Evolutionary conservation across 1,140 invertebrate genomes (phyloP).

Genomic region (Tribolium castaneum): DNA sequence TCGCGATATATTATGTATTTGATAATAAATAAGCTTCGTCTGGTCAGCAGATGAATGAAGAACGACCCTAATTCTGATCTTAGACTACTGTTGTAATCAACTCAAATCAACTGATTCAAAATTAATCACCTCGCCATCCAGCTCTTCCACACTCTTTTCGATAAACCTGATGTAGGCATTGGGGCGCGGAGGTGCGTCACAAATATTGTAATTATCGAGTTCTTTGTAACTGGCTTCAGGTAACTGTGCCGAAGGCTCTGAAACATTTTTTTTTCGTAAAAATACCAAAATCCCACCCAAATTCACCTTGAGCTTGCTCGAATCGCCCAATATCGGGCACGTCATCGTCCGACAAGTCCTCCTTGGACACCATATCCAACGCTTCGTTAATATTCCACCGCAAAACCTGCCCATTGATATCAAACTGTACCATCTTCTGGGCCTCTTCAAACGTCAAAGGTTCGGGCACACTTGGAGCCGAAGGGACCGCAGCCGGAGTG

Average conservation of each 20-base stretch:
- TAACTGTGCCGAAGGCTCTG: constrained; percentile 72
- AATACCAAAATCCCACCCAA: background rate
- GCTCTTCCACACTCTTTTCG: constrained; percentile 93
- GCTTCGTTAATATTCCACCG: constrained; percentile 71
- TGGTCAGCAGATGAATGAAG: too few species aligned
- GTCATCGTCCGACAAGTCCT: constrained; percentile 70
- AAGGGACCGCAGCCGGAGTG: constrained; percentile 56
- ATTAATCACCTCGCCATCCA: constrained; percentile 79
- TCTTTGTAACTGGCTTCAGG: constrained; percentile 88
- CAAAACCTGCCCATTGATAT: constrained; percentile 79
- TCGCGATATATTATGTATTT: too few species aligned
- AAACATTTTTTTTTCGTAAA: background rate
- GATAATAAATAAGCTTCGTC: too few species aligned
- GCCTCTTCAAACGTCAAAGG: constrained; percentile 81
- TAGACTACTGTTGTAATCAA: too few species aligned
- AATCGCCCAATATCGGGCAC: constrained; percentile 51
- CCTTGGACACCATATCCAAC: constrained; percentile 72
- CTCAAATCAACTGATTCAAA: background rate
- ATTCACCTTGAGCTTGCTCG: background rate
- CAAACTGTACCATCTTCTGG: constrained; percentile 86
- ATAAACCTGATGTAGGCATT: constrained; percentile 91
- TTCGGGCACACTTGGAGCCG: constrained; percentile 68
- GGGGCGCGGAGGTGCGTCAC: constrained; percentile 82
- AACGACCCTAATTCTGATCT: too few species aligned
- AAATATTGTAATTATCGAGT: constrained; percentile 80